Base-by-base conservation (phyloP, 2,113 vertebrate genomes). In the Sander lucioperca region DNA sequence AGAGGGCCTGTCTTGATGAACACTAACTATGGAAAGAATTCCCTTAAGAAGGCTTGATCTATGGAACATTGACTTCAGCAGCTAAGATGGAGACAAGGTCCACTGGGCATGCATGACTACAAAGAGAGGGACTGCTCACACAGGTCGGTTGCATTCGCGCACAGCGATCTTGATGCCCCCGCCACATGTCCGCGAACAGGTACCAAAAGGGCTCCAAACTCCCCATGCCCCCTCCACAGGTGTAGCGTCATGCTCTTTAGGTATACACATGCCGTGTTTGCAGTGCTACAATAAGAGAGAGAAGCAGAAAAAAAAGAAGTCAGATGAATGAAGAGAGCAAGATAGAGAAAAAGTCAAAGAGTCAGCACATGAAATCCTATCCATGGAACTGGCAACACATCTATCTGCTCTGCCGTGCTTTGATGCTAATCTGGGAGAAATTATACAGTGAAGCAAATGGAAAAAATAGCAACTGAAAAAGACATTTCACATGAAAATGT, bases 81-180 rank as follows among this genome's bases (percentile, higher is more conserved):
- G 77, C 80, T 77, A 73, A 64, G 64, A 90, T 45, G 75, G 83
- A 92, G 79, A 91, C 90, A 88, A 61, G 83, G 86, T 83, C 81
- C 79, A 85, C 50, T 84, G 43, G 58, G 82, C 79, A 80, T 86
- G 87, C 87, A 23, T 76, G 68, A 92, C 88, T 91, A 92, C 80
- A 86, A 93, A 91, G 78, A 54, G 62, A 39, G 7, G 50, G 82
- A 61, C 43, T 91, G 93, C 97, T 99, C 95, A 99, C 99, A 96
- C 95, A 2, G 99, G 99, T 92, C 95, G 91, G 96, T 98, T 97
- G 96, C 99, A 99, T 85, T 99, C 98, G 0, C 99, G 96, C 30
- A 96, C 91, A 0, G 97, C 96, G 0, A 96, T 97, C 94, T 97
- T 99, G 93, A 99, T 98, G 79, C 98, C 98, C 0, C 98, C 98